A percentile compares a stretch with the other conserved stretches of the same genome.
Conservation (phyloP, 2,888 invertebrate genomes). For the Chrysina gloriosa region DNA sequence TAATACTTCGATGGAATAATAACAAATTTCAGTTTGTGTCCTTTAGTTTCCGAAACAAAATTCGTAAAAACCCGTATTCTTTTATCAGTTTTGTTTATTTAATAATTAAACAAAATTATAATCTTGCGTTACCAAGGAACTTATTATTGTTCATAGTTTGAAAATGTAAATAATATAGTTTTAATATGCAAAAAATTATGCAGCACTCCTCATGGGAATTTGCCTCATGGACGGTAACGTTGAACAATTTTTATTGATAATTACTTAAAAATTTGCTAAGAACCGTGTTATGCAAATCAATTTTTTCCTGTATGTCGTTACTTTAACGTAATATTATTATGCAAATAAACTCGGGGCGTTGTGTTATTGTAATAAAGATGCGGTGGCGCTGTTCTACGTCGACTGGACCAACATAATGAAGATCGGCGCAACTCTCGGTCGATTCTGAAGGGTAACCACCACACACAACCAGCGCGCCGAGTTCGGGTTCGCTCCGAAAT, state of each 20-base stretch:
- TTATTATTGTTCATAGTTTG: background rate
- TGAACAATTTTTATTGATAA: conserved; percentile 27
- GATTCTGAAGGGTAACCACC: background rate
- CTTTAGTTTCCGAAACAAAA: no score
- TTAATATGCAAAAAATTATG: background rate
- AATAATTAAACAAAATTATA: no score
- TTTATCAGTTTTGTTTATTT: no score
- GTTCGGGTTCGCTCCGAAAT: conserved; percentile 50
- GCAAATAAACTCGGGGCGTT: conserved; percentile 31
- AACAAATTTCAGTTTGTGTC: background rate
- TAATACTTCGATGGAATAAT: no score
- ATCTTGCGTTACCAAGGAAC: no score
- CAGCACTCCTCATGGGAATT: background rate
- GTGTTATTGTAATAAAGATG: conserved; percentile 25
- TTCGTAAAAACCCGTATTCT: no score
- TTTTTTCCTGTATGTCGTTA: conserved; percentile 21
- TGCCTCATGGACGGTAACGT: conserved; percentile 9
- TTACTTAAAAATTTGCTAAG: conserved; percentile 31
- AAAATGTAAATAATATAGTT: background rate
- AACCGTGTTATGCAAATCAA: conserved; percentile 33
- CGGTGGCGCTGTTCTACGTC: conserved; percentile 19
- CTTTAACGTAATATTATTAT: conserved; percentile 23
- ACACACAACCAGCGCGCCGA: background rate
- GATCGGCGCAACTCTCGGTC: background rate
- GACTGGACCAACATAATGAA: conserved; percentile 21